These are phyloP conservation scores for Thoracochromis brauschi DNA, from an alignment of 2,113 vertebrate species.

Conservation along the genomic window DNA sequence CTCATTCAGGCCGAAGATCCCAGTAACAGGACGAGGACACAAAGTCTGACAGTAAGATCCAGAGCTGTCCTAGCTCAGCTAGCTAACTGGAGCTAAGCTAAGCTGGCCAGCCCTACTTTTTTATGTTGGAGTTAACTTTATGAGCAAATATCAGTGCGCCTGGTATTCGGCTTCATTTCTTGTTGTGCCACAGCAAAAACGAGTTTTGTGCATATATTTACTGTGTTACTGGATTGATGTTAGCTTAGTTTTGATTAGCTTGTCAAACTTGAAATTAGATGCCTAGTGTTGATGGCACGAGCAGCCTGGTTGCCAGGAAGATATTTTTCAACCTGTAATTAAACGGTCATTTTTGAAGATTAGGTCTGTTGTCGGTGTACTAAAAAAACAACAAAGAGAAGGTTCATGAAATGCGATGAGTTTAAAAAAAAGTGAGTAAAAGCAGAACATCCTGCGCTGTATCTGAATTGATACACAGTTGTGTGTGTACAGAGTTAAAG, in stretches of 20 bases:
- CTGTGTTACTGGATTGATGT: not conserved
- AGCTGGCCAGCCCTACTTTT: not conserved
- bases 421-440: not conserved
- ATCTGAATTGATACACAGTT: not conserved
- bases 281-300: not conserved
- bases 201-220: not conserved
- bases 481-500: not conserved
- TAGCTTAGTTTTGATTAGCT: not conserved
- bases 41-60: slow-evolving; percentile 2
- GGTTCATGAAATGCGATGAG: not conserved
- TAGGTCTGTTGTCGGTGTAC: not conserved
- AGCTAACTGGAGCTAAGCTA: slow-evolving; percentile 14
- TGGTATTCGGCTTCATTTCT: not conserved
- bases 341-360: not conserved
- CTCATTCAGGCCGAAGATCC: not conserved
- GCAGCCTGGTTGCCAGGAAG: not conserved
- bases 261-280: not conserved
- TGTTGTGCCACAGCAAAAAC: not conserved
- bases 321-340: not conserved
- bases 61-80: not conserved
- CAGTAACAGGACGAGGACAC: not conserved
- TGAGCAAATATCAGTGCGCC: not conserved
- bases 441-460: not conserved
- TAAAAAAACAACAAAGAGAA: not conserved
- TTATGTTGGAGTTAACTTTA: not conserved